phyloP scores from a whole-genome alignment of 2,113 vertebrate species.

The Pteruthius melanotis region DNA sequence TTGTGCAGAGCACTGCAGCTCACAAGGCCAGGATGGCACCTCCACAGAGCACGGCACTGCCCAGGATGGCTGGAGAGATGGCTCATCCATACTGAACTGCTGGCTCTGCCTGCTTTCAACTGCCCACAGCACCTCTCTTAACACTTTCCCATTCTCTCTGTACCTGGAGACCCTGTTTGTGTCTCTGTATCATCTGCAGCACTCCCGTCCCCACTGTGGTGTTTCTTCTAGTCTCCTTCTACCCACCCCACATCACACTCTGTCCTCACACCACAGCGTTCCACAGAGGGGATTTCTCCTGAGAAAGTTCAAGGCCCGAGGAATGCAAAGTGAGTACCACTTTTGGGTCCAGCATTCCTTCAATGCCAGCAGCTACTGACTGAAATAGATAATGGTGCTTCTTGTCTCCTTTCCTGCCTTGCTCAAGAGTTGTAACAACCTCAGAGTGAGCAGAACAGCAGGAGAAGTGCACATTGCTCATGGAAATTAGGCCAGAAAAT shows the following conservation, averaged over 20 bases:
- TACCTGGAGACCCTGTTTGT: neutral
- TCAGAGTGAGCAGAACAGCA: neutral
- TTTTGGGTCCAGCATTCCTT: neutral
- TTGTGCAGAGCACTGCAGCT: neutral
- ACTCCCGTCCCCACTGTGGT: rapidly evolving
- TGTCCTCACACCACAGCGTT: neutral
- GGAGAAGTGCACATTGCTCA: neutral
- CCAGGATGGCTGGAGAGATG: neutral
- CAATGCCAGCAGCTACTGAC: neutral
- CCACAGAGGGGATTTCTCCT: neutral
- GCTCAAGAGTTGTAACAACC: neutral
- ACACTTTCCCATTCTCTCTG: neutral
- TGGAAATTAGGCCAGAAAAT: neutral
- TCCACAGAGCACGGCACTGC: neutral
- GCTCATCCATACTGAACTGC: neutral
- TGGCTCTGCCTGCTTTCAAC: neutral
- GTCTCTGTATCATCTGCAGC: neutral
- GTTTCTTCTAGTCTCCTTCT: neutral
- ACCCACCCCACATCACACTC: neutral
- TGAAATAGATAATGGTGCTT: neutral
- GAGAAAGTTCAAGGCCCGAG: neutral
- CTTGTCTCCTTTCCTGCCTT: neutral
- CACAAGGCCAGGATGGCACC: neutral
- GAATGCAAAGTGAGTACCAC: neutral
- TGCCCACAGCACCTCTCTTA: neutral